Percentiles rank a stretch among this genome's conserved stretches.
phyloP scores from a whole-genome alignment of 2,888 invertebrate genomes.

The Furcula furcula region DNA sequence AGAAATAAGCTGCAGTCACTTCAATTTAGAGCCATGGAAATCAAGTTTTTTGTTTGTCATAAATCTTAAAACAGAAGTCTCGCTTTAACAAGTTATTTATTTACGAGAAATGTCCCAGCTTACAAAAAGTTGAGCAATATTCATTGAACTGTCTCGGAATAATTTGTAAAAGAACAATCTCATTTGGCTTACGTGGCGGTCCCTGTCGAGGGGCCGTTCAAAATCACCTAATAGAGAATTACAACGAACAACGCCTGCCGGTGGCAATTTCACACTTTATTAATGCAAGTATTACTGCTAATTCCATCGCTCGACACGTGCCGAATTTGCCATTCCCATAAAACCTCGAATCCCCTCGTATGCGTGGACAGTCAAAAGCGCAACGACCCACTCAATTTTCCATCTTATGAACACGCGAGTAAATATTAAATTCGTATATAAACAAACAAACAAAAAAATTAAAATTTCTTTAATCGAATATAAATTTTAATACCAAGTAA shows the following conservation, averaged over 20 bases:
- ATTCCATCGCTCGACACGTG: conserved; percentile 78
- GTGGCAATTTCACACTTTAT: conserved; percentile 82
- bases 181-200: conserved; percentile 34
- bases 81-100: not conserved
- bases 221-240: conserved; percentile 71
- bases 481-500: conserved; percentile 36
- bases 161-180: conserved; percentile 48
- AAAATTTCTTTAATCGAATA: conserved; percentile 34
- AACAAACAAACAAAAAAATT: conserved; percentile 17
- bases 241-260: conserved; percentile 68
- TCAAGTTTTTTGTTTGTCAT: conserved; percentile 10
- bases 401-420: conserved; percentile 34
- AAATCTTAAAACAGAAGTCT: conserved; percentile 9
- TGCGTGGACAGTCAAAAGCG: conserved; percentile 16
- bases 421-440: conserved; percentile 29
- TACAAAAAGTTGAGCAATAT: not conserved
- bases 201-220: conserved; percentile 39
- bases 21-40: conserved; percentile 13
- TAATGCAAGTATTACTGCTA: conserved; percentile 80
- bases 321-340: conserved; percentile 78
- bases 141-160: conserved; percentile 15
- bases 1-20: conserved; percentile 27
- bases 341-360: conserved; percentile 55
- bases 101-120: not conserved
- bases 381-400: conserved; percentile 45